Percentiles rank a stretch among this genome's conserved stretches.
These are phyloP conservation scores for Herpetotheres cachinnans DNA, from an alignment of 2,113 vertebrate genomes.

Conservation along the genomic window DNA sequence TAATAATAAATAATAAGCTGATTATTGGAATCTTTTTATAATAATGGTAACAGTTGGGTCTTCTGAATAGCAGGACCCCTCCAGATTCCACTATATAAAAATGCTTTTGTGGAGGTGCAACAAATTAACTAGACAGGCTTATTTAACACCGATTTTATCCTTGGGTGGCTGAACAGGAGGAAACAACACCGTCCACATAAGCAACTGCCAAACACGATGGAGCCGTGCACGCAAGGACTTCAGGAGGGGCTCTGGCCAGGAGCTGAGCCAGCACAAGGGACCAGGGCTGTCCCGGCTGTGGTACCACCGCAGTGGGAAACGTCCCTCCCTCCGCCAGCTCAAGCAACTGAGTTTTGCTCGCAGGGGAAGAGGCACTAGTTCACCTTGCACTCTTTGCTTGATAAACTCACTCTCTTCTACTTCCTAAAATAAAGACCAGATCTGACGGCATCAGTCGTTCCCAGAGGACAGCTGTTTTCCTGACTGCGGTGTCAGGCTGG, in stretches of 20 bases:
- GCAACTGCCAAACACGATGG: rapidly evolving
- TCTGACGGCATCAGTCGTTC: not conserved
- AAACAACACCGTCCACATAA: not conserved
- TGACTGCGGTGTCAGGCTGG: not conserved
- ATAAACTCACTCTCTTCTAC: not conserved
- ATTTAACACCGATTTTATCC: not conserved
- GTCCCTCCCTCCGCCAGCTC: not conserved
- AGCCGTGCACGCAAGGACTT: not conserved
- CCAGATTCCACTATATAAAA: not conserved
- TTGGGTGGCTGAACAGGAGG: not conserved
- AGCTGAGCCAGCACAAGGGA: not conserved
- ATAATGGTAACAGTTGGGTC: not conserved
- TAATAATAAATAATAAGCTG: not conserved
- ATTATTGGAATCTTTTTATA: not conserved
- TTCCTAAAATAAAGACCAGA: not conserved
- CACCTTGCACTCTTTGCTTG: not conserved
- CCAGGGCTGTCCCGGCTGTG: not conserved
- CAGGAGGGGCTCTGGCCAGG: not conserved
- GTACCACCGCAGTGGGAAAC: not conserved
- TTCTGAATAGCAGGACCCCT: not conserved
- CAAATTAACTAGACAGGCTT: not conserved
- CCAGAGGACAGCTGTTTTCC: not conserved
- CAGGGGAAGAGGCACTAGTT: not conserved
- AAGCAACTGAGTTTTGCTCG: not conserved
- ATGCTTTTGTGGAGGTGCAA: not conserved